Conservation (phyloP, 2,797 vertebrate species). For the Sylvia borin region DNA sequence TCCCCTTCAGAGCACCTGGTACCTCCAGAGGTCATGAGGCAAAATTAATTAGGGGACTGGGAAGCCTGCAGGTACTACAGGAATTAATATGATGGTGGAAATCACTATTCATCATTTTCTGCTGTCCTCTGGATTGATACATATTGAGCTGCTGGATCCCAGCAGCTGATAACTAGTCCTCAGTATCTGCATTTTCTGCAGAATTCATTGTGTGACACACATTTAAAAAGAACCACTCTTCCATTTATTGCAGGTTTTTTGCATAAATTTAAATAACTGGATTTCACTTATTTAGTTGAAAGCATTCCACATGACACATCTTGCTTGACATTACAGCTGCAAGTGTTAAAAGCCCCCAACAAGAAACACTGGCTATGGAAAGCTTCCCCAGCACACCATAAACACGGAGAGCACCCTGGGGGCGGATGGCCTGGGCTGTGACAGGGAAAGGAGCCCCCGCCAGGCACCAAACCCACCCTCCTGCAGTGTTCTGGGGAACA, state of each 20-base stretch:
- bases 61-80: not conserved
- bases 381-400: not conserved
- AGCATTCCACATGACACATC: not conserved
- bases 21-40: not conserved
- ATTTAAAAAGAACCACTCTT: not conserved
- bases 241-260: not conserved
- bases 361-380: not conserved
- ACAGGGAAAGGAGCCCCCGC: not conserved
- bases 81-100: not conserved
- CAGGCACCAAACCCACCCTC: not conserved
- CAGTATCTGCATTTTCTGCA: not conserved
- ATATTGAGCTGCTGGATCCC: not conserved
- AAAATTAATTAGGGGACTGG: not conserved
- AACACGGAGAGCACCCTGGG: accelerated
- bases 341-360: not conserved
- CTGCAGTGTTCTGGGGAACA: not conserved
- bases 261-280: not conserved
- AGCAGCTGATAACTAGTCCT: not conserved
- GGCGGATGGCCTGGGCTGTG: not conserved
- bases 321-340: not conserved
- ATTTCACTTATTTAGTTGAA: not conserved
- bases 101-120: not conserved
- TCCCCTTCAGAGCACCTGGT: not conserved
- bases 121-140: not conserved
- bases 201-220: not conserved